Conservation (phyloP, 2,888 invertebrate species). For the Caenorhabditis sp. region DNA sequence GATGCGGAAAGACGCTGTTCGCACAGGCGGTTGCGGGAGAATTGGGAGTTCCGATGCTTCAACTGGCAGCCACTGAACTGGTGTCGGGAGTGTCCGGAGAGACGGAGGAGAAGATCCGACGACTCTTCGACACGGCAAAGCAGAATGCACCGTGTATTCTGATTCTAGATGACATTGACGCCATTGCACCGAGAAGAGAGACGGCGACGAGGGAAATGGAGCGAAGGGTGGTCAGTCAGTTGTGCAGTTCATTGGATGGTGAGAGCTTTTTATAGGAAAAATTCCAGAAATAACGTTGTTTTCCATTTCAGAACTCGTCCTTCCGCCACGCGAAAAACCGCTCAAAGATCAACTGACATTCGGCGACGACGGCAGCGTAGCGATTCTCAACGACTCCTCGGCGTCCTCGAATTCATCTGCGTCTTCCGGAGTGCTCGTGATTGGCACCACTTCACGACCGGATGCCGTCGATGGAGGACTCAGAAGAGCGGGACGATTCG, state of each 20-base stretch:
- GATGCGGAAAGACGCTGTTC: conserved; percentile 88
- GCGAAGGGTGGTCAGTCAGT: conserved; percentile 93
- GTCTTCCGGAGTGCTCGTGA: conserved; percentile 84
- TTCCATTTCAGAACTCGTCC: conserved; percentile 68
- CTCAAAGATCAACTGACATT: conserved; percentile 68
- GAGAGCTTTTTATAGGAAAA: no score
- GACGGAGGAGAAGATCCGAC: conserved; percentile 94
- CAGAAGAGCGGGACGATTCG: conserved; percentile 84
- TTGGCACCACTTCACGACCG: conserved; percentile 96
- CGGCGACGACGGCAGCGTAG: conserved; percentile 70
- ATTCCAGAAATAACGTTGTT: no score
- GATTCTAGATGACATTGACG: conserved; percentile 94
- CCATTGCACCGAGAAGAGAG: conserved; percentile 93
- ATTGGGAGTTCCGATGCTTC: conserved; percentile 90
- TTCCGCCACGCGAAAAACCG: conserved; percentile 67
- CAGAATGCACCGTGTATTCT: conserved; percentile 77
- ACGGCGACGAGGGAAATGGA: conserved; percentile 97
- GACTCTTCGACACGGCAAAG: conserved; percentile 91
- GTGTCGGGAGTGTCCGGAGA: conserved; percentile 96
- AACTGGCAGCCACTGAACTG: conserved; percentile 93
- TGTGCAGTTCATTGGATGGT: conserved; percentile 93
- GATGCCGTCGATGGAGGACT: conserved; percentile 95
- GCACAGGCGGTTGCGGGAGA: conserved; percentile 84
- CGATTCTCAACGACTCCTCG: conserved; percentile 37
- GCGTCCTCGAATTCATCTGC: conserved; percentile 11